A percentile compares a stretch with the other conserved stretches of the same genome.
These are phyloP conservation scores for Theristus sp. DNA, from an alignment of 2,888 invertebrate genomes.

Conservation along the genomic window DNA sequence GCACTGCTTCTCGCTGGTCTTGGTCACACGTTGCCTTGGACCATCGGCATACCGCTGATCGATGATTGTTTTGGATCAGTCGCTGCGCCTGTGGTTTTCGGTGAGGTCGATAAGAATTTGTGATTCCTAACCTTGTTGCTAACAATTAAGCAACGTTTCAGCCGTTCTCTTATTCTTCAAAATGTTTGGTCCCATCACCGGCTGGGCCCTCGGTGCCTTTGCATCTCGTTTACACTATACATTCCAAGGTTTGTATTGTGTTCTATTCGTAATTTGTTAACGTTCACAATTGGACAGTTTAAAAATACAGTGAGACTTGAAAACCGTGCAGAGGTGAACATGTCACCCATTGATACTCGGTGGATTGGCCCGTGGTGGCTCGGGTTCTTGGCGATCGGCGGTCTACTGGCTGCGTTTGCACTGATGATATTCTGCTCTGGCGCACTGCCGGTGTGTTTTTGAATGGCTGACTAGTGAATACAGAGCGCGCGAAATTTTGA, in stretches of 20 bases:
- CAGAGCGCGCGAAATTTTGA: too few relatives aligned
- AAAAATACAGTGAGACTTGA: too few relatives aligned
- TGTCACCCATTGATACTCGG: slow-evolving; percentile 30
- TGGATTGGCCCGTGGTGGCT: slow-evolving; percentile 38
- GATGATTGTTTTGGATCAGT: slow-evolving; percentile 27
- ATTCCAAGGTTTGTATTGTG: slow-evolving; percentile 19
- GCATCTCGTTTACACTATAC: slow-evolving; percentile 24
- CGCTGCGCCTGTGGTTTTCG: slow-evolving; percentile 26
- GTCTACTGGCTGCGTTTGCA: slow-evolving; percentile 17
- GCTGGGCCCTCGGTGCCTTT: slow-evolving; percentile 22
- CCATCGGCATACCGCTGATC: slow-evolving; percentile 25
- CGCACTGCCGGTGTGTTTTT: too few relatives aligned
- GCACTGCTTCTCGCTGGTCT: slow-evolving; percentile 26
- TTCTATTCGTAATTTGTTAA: too few relatives aligned
- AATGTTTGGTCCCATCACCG: slow-evolving; percentile 26
- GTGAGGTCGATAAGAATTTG: slow-evolving; percentile 12
- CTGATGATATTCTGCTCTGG: too few relatives aligned
- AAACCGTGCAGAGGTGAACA: slow-evolving; percentile 23
- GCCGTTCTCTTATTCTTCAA: slow-evolving; percentile 28
- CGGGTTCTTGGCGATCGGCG: slow-evolving; percentile 29
- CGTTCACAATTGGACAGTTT: too few relatives aligned
- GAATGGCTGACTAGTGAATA: too few relatives aligned
- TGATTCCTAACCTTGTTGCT: too few relatives aligned
- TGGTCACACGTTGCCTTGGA: slow-evolving; percentile 29
- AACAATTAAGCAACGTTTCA: too few relatives aligned